These are phyloP conservation scores for Parochlus steinenii DNA, from an alignment of 2,888 invertebrate species.

Conservation along the genomic window DNA sequence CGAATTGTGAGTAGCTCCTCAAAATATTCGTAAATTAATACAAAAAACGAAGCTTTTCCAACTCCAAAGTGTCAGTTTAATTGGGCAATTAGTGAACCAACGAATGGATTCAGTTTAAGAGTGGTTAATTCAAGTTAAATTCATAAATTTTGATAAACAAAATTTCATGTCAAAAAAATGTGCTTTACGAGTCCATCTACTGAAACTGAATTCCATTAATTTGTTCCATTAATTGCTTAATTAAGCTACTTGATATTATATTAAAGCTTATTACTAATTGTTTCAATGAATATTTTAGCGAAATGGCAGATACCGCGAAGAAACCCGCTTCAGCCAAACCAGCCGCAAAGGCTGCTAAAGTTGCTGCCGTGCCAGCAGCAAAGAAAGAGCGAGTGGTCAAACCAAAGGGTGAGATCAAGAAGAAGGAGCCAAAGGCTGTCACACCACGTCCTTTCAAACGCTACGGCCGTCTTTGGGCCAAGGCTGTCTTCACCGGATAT, in stretches of 20 bases:
- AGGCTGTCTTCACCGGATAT: constrained; percentile 90
- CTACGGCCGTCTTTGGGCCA: constrained; percentile 85
- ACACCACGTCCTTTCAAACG: constrained; percentile 32
- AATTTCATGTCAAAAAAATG: too few species aligned
- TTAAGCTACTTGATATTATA: neutral
- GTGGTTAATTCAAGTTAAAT: too few species aligned
- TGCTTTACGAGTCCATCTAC: too few species aligned
- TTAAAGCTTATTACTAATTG: neutral
- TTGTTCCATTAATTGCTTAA: too few species aligned
- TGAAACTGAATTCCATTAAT: too few species aligned
- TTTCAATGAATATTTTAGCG: constrained; percentile 2
- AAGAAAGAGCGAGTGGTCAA: constrained; percentile 39
- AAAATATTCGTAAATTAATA: too few species aligned
- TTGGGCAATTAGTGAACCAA: too few species aligned
- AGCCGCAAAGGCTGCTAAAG: constrained; percentile 24
- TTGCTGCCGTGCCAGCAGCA: constrained; percentile 38
- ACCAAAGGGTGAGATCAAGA: constrained; percentile 34
- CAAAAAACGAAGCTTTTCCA: too few species aligned
- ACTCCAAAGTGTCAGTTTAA: too few species aligned
- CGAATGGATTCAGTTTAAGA: too few species aligned
- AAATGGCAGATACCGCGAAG: constrained; percentile 28
- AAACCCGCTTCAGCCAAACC: constrained; percentile 22
- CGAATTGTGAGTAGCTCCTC: too few species aligned
- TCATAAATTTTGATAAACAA: too few species aligned
- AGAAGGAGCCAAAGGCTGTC: constrained; percentile 35